phyloP scores from a whole-genome alignment of 2,888 invertebrate genomes.

The Lomographa bimaculata region DNA sequence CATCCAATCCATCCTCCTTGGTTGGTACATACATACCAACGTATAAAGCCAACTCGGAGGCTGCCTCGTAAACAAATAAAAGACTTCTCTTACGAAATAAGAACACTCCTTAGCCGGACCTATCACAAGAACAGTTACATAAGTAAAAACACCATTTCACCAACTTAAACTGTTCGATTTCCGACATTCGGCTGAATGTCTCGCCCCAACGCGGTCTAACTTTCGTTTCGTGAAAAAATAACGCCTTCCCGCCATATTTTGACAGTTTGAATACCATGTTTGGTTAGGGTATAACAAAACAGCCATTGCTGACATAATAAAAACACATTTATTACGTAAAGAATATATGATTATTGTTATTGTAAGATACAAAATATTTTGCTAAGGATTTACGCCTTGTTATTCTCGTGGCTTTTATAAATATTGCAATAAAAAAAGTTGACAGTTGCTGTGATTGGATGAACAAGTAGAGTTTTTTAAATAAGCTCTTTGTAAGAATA shows the following conservation, averaged over 20 bases:
- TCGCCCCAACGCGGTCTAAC: conserved; percentile 50
- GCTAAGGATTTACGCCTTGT: too few species aligned
- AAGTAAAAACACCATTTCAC: conserved; percentile 72
- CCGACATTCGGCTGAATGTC: conserved; percentile 61
- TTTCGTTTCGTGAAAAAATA: conserved; percentile 53
- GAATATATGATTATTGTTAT: too few species aligned
- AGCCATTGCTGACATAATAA: too few species aligned
- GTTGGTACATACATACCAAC: too few species aligned
- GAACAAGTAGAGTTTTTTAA: too few species aligned
- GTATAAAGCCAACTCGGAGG: too few species aligned
- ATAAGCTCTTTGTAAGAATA: conserved; percentile 3
- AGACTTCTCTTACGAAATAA: conserved; percentile 20
- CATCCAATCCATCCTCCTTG: too few species aligned
- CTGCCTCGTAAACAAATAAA: conserved; percentile 15
- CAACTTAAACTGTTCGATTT: conserved; percentile 56
- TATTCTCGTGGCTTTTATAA: too few species aligned
- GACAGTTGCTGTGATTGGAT: conserved; percentile 1
- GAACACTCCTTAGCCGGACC: conserved; percentile 28
- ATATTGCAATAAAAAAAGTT: conserved; percentile 5
- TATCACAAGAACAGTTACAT: conserved; percentile 56
- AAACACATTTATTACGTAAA: too few species aligned
- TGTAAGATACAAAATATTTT: too few species aligned
- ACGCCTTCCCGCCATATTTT: conserved; percentile 18
- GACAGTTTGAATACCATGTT: too few species aligned
- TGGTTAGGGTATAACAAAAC: too few species aligned